phyloP scores from a whole-genome alignment of 2,797 vertebrate species.

The Lacerta bilineata region DNA sequence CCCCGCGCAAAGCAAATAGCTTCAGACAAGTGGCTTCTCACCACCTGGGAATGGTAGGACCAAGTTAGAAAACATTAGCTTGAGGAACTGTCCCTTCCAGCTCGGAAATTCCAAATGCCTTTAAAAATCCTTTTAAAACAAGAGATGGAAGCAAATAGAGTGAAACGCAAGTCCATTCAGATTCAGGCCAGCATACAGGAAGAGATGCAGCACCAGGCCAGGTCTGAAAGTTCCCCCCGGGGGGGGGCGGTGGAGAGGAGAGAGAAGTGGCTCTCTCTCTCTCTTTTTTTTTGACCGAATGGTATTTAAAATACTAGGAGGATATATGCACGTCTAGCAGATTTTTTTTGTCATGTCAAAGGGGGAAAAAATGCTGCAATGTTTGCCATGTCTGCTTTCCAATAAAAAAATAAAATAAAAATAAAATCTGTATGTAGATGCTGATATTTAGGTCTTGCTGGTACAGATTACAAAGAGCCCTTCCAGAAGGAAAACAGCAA shows the following conservation, averaged over 20 bases:
- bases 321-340: neutral
- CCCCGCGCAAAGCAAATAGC: conserved; percentile 76
- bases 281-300: neutral
- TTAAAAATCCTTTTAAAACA: neutral
- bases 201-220: neutral
- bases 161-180: neutral
- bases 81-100: conserved; percentile 66
- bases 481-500: neutral
- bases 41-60: conserved; percentile 80
- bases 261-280: too few species aligned
- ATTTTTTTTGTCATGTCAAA: neutral
- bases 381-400: neutral
- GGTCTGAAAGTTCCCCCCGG: neutral
- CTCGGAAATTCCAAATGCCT: neutral
- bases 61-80: conserved; percentile 78
- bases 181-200: neutral
- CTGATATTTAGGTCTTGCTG: neutral
- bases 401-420: conserved; percentile 1
- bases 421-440: neutral
- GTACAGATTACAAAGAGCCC: neutral
- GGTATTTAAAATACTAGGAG: neutral
- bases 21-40: conserved; percentile 82
- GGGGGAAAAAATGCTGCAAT: neutral
- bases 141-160: fast-evolving
- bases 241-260: too few species aligned